Conservation (phyloP, 1,140 invertebrate species). For the Lucilia sericata region DNA sequence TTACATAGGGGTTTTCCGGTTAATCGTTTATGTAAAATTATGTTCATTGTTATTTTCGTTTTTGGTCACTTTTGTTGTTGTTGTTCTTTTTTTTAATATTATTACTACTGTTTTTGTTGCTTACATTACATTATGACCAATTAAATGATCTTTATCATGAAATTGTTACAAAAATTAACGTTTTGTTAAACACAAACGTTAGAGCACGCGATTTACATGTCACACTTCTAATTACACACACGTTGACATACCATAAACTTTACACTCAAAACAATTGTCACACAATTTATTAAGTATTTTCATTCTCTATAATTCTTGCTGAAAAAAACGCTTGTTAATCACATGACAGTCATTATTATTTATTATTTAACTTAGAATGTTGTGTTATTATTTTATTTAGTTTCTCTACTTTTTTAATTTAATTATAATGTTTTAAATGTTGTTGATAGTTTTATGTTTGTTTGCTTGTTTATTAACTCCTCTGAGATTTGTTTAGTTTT, state of each 20-base stretch:
- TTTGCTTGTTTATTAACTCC: too few species aligned
- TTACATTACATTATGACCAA: conserved; percentile 31
- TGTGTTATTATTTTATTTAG: neutral
- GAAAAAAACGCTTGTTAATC: neutral
- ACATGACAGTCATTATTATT: conserved; percentile 10
- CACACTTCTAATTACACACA: conserved; percentile 20
- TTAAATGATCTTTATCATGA: conserved; percentile 33
- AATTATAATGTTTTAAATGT: neutral
- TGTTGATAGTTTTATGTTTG: neutral
- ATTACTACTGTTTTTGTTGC: too few species aligned
- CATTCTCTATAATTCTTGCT: neutral
- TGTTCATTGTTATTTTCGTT: neutral
- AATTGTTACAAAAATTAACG: conserved; percentile 33
- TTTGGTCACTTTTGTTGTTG: neutral
- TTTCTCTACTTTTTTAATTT: neutral
- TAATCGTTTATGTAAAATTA: neutral
- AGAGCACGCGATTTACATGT: conserved; percentile 35
- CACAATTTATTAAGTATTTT: neutral
- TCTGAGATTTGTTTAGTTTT: too few species aligned
- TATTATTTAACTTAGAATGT: neutral
- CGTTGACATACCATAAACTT: neutral
- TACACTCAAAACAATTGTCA: conserved; percentile 3
- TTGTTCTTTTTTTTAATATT: too few species aligned
- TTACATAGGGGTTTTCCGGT: neutral
- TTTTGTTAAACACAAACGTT: conserved; percentile 31